Percentiles rank a stretch among this genome's conserved stretches.
phyloP scores from a whole-genome alignment of 2,888 invertebrate species.

The Polydesmus complanatus region DNA sequence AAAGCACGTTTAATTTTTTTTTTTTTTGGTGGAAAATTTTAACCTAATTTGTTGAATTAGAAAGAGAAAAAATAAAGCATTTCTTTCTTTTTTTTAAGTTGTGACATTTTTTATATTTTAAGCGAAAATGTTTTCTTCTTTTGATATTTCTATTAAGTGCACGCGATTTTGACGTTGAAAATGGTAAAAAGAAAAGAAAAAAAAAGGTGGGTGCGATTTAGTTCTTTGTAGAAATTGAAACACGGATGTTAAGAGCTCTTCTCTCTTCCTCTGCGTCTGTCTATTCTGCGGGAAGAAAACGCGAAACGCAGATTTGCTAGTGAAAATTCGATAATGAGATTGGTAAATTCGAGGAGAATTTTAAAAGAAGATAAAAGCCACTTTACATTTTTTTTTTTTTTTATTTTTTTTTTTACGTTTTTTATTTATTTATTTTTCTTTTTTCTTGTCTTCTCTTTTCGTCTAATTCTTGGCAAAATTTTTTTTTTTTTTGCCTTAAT shows the following conservation, averaged over 20 bases:
- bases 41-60: no score
- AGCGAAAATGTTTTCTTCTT: no score
- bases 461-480: not conserved
- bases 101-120: no score
- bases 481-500: not conserved
- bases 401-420: not conserved
- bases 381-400: not conserved
- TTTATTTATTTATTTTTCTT: not conserved
- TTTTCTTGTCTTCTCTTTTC: not conserved
- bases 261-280: not conserved
- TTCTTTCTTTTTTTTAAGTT: no score
- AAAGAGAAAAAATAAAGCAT: not conserved
- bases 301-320: no score
- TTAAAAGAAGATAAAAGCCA: not conserved
- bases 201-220: no score
- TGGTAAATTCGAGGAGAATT: not conserved
- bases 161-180: not conserved
- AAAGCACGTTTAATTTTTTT: no score
- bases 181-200: no score
- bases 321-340: not conserved
- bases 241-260: not conserved
- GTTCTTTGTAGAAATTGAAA: not conserved
- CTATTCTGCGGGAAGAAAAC: not conserved
- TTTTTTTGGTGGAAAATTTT: no score
- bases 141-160: not conserved